A percentile compares a stretch with the other conserved stretches of the same genome.
phyloP scores from a whole-genome alignment of 2,888 invertebrate genomes.

The Eupeodes luniger region DNA sequence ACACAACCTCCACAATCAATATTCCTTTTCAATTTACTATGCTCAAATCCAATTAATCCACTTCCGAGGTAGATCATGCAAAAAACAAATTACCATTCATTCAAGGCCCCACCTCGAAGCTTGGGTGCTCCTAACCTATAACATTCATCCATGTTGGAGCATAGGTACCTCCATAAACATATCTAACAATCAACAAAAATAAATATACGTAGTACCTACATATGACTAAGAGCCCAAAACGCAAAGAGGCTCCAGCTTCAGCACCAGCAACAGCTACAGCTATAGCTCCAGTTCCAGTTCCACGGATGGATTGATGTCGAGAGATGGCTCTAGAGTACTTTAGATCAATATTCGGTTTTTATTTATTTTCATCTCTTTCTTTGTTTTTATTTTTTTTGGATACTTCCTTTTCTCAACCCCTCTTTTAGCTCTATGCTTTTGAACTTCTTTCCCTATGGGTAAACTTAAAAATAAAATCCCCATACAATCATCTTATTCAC shows the following conservation, averaged over 20 bases:
- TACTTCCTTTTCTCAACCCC: not conserved
- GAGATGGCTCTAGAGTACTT: conserved; percentile 38
- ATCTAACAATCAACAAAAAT: too few relatives aligned
- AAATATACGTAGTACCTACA: not conserved
- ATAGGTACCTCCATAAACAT: too few relatives aligned
- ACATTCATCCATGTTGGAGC: not conserved
- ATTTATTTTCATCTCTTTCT: conserved; percentile 21
- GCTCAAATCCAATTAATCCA: conserved; percentile 74
- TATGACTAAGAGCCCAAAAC: not conserved
- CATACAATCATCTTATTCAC: conserved; percentile 56
- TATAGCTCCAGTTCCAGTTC: not conserved
- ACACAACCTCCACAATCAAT: conserved; percentile 36
- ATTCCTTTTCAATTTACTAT: conserved; percentile 71
- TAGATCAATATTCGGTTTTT: conserved; percentile 52
- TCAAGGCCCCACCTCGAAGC: conserved; percentile 28
- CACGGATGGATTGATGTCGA: conserved; percentile 35
- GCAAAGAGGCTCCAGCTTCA: not conserved
- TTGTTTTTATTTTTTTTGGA: not conserved
- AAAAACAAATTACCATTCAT: conserved; percentile 75
- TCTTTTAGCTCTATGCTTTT: not conserved
- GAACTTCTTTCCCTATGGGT: conserved; percentile 1
- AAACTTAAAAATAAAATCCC: conserved; percentile 50
- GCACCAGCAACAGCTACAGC: too few relatives aligned
- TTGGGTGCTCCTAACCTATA: conserved; percentile 11
- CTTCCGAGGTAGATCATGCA: conserved; percentile 74